These are phyloP conservation scores for Octomys mimax DNA, from an alignment of 2,797 vertebrate species.

Conservation along the genomic window DNA sequence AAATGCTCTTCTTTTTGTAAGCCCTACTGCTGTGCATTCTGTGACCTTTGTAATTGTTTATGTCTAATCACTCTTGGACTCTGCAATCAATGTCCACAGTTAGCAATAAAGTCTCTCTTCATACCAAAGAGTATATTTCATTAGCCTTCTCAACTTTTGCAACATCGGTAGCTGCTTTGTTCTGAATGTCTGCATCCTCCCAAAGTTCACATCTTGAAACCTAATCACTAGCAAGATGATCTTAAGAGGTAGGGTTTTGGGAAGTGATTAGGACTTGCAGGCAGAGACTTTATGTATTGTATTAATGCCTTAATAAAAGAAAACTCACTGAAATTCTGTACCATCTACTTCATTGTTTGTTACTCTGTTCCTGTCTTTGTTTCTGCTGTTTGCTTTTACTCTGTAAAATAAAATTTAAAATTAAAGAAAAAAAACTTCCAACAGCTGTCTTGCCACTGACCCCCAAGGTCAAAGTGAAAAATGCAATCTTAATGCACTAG, in stretches of 20 bases:
- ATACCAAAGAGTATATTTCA: background rate
- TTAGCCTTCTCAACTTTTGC: background rate
- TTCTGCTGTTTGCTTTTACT: too few species aligned
- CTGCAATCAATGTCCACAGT: background rate
- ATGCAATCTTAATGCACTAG: background rate
- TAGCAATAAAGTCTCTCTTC: background rate
- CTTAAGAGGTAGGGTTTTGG: background rate
- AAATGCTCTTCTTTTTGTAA: background rate
- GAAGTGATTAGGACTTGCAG: background rate
- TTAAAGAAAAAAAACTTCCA: too few species aligned
- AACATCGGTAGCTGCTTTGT: background rate
- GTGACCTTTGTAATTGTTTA: slow-evolving; percentile 1
- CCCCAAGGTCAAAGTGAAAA: background rate
- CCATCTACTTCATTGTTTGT: too few species aligned
- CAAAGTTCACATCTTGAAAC: background rate
- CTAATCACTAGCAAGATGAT: background rate
- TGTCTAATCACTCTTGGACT: slow-evolving; percentile 6
- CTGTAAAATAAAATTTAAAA: too few species aligned
- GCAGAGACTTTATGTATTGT: background rate
- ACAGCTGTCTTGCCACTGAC: background rate
- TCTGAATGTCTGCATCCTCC: background rate
- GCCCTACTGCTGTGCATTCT: background rate
- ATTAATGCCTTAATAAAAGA: background rate
- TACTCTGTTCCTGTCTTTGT: too few species aligned
- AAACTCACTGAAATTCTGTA: too few species aligned